A percentile compares a stretch with the other conserved stretches of the same genome.
These are phyloP conservation scores for Perca flavescens DNA, from an alignment of 2,113 vertebrate species.

Conservation along the genomic window DNA sequence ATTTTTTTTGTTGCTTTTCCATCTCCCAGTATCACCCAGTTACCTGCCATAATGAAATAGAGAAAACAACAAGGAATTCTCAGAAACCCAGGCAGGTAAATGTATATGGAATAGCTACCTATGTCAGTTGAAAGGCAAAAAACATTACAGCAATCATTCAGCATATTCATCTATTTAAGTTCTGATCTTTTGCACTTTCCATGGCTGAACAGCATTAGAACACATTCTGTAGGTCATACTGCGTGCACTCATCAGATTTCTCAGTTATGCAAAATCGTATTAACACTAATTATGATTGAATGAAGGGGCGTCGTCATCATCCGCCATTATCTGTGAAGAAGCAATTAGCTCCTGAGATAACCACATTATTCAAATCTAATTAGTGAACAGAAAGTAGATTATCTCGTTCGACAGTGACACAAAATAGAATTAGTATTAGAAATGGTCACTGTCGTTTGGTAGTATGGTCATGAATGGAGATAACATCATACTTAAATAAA, in stretches of 20 bases:
- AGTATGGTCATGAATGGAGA: background rate
- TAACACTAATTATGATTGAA: slow-evolving; percentile 59
- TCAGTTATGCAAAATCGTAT: slow-evolving; percentile 42
- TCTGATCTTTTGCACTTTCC: background rate
- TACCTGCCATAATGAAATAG: background rate
- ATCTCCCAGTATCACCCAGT: background rate
- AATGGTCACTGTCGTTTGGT: slow-evolving; percentile 10
- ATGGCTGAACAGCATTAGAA: background rate
- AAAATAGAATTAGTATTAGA: slow-evolving; percentile 34
- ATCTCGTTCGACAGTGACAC: slow-evolving; percentile 18
- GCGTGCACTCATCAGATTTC: background rate
- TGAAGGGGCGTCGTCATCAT: slow-evolving; percentile 22
- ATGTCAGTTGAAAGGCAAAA: background rate
- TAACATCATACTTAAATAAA: background rate
- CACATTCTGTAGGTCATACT: slow-evolving; percentile 4
- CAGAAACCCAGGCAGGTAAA: slow-evolving; percentile 18
- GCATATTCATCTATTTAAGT: background rate
- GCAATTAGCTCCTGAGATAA: slow-evolving; percentile 53
- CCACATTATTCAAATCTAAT: slow-evolving; percentile 62
- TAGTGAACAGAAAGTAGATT: slow-evolving; percentile 42
- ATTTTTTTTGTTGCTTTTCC: background rate
- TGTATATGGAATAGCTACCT: background rate
- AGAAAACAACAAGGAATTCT: slow-evolving; percentile 1
- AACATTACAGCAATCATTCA: background rate
- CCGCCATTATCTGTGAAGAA: slow-evolving; percentile 40